Conservation (phyloP, 2,797 vertebrate genomes). For the Gephyroberyx darwinii region DNA sequence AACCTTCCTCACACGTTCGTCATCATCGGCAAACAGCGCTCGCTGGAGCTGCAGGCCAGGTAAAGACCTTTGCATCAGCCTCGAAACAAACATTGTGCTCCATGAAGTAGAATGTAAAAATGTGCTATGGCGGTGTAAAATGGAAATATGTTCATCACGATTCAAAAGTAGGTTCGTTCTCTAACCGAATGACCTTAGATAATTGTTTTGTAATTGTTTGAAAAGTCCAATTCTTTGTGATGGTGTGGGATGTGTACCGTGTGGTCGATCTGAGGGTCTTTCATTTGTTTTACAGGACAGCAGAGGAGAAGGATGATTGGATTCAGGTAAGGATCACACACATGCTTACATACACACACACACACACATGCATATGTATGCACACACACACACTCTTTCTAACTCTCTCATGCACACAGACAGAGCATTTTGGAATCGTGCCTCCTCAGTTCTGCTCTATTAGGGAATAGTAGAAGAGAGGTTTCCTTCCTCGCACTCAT, state of each 20-base stretch:
- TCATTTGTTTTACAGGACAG: conserved; percentile 84
- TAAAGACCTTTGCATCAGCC: conserved; percentile 55
- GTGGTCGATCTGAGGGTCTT: background rate
- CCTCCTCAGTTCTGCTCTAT: background rate
- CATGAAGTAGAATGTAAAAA: background rate
- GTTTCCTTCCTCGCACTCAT: conserved; percentile 36
- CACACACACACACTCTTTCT: background rate
- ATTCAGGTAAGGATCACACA: conserved; percentile 85
- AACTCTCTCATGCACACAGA: background rate
- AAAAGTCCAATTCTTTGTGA: background rate
- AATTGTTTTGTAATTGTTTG: conserved; percentile 6
- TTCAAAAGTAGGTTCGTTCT: background rate
- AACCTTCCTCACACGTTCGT: conserved; percentile 88
- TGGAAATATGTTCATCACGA: background rate
- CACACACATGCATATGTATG: conserved; percentile 14
- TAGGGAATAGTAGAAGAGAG: conserved; percentile 46
- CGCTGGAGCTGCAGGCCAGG: conserved; percentile 94
- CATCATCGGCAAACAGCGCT: conserved; percentile 91
- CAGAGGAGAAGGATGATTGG: conserved; percentile 96
- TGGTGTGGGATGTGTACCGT: background rate
- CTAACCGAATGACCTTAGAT: background rate
- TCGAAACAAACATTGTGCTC: background rate
- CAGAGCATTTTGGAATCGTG: conserved; percentile 18
- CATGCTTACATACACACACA: background rate
- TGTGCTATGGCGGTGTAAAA: background rate